Conservation (phyloP, 1,140 invertebrate species). For the Gryllus bimaculatus region DNA sequence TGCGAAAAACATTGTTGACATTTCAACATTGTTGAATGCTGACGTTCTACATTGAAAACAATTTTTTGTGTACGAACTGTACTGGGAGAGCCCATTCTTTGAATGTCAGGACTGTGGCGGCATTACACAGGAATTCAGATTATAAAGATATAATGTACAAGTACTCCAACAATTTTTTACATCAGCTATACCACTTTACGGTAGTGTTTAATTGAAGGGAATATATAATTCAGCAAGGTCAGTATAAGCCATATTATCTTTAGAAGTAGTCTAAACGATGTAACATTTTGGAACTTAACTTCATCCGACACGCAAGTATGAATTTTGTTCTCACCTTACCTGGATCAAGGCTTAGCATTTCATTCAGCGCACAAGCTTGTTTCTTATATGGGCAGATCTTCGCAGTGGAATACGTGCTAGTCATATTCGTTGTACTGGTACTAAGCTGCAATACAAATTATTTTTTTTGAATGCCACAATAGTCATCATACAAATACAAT, state of each 20-base stretch:
- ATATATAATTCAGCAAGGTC: not conserved
- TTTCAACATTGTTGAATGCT: too few relatives aligned
- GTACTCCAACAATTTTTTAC: not conserved
- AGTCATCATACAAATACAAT: too few relatives aligned
- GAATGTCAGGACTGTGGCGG: too few relatives aligned
- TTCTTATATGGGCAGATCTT: constrained; percentile 32
- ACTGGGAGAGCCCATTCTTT: too few relatives aligned
- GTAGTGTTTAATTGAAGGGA: not conserved
- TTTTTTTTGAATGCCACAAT: too few relatives aligned
- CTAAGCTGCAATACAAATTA: constrained; percentile 24
- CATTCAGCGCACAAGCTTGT: constrained; percentile 29
- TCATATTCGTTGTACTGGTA: constrained; percentile 30
- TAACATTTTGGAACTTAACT: not conserved
- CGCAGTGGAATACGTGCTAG: constrained; percentile 35
- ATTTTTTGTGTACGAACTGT: too few relatives aligned
- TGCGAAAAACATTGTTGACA: too few relatives aligned
- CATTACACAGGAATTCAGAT: too few relatives aligned
- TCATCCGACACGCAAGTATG: not conserved
- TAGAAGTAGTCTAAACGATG: not conserved
- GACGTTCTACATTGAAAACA: too few relatives aligned
- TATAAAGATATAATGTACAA: too few relatives aligned
- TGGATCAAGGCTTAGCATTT: constrained; percentile 30
- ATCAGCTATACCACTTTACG: not conserved
- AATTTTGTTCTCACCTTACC: constrained; percentile 22
- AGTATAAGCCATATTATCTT: not conserved